phyloP scores from a whole-genome alignment of 2,888 invertebrate species.

The Mythimna lalbum region DNA sequence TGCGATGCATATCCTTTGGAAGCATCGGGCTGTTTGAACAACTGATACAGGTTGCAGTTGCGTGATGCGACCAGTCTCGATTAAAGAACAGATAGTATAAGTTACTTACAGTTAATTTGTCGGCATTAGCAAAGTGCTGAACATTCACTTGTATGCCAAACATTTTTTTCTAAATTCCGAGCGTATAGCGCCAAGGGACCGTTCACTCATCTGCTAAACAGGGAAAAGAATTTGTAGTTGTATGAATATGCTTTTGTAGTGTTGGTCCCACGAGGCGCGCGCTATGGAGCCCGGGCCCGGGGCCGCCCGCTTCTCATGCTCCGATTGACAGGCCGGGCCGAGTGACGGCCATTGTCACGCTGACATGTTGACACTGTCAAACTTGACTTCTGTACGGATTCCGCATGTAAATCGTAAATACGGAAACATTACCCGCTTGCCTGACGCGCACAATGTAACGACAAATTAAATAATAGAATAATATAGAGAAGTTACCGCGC shows the following conservation, averaged over 20 bases:
- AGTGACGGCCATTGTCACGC: constrained; percentile 87
- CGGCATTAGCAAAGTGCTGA: constrained; percentile 27
- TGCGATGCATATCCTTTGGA: constrained; percentile 32
- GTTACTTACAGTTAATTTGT: constrained; percentile 20
- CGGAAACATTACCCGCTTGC: constrained; percentile 85
- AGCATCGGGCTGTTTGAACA: constrained; percentile 20
- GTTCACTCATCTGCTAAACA: constrained; percentile 80
- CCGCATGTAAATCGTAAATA: constrained; percentile 87
- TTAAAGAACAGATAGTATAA: constrained; percentile 15
- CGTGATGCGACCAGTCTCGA: constrained; percentile 20
- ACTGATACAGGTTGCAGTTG: constrained; percentile 31
- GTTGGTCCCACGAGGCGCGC: constrained; percentile 77
- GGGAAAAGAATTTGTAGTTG: constrained; percentile 76
- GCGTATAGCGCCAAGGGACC: constrained; percentile 74
- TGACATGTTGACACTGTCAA: constrained; percentile 90
- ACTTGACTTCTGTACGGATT: constrained; percentile 90
- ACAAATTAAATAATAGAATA: constrained; percentile 90
- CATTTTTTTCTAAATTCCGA: constrained; percentile 42
- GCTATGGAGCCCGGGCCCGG: constrained; percentile 62
- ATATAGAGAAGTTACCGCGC: constrained; percentile 76
- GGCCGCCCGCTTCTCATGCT: constrained; percentile 86
- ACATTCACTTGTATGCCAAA: constrained; percentile 15
- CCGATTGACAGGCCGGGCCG: constrained; percentile 87
- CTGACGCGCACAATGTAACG: constrained; percentile 79
- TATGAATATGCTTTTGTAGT: constrained; percentile 71